Evolutionary conservation across 2,797 vertebrate species (phyloP).

Genomic region (Antrozous pallidus): DNA sequence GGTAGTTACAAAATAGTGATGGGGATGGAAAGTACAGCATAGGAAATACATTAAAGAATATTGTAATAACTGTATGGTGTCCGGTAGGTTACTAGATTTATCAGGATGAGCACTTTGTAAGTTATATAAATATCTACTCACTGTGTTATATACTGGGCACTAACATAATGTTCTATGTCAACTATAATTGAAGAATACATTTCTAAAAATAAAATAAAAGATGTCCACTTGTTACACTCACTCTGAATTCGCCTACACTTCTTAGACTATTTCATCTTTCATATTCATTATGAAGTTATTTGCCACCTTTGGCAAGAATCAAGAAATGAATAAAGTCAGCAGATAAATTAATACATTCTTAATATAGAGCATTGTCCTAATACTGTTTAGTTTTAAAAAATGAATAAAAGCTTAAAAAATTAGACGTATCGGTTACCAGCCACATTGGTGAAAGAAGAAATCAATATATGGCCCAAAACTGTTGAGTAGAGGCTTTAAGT

Average conservation of each 20-base stretch:
- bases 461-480: neutral
- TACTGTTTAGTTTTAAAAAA: neutral
- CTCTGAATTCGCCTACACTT: neutral
- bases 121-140: neutral
- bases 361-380: neutral
- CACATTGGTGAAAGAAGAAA: neutral
- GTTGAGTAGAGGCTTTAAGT: neutral
- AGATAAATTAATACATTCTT: neutral
- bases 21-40: neutral
- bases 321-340: neutral
- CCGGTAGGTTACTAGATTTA: neutral
- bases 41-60: neutral
- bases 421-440: neutral
- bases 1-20: neutral
- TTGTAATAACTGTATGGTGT: neutral
- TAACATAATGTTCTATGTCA: neutral
- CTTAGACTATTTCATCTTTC: neutral
- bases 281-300: neutral
- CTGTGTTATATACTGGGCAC: neutral
- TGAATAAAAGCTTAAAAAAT: slow-evolving; percentile 31
- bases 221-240: neutral
- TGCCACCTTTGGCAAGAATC: neutral
- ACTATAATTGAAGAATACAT: neutral
- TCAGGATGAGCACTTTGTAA: neutral
- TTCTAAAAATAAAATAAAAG: neutral